Conservation (phyloP, 2,113 vertebrate species). For the Ammospiza caudacuta region DNA sequence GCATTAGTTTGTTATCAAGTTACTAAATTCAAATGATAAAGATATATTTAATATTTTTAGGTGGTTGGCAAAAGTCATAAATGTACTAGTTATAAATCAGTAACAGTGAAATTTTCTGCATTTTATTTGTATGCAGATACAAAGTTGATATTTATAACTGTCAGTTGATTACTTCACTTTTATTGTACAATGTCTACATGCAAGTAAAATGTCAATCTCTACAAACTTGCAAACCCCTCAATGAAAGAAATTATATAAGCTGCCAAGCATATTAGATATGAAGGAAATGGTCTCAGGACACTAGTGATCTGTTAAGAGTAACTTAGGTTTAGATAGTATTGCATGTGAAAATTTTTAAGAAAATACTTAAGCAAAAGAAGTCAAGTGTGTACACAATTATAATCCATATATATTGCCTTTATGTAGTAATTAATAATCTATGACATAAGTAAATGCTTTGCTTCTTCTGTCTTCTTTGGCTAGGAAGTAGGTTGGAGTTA, state of each 20-base stretch:
- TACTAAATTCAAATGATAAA: background rate
- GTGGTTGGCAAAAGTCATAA: background rate
- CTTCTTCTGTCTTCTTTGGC: background rate
- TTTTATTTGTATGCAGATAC: background rate
- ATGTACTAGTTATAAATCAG: background rate
- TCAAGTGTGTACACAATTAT: background rate
- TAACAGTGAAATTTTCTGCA: background rate
- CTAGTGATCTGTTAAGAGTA: background rate
- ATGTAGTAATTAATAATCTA: background rate
- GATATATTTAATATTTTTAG: background rate
- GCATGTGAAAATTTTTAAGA: background rate
- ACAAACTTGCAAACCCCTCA: background rate
- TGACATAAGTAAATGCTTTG: background rate
- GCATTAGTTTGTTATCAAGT: background rate
- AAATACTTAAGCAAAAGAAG: background rate
- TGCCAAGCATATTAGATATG: background rate
- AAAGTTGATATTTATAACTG: background rate
- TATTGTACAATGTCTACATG: background rate
- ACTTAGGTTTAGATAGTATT: background rate
- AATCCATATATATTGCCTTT: background rate
- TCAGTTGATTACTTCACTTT: background rate
- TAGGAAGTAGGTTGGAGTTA: background rate
- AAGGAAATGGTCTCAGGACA: background rate
- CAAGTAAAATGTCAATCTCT: background rate
- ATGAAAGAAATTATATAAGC: background rate